Percentiles rank a stretch among this genome's conserved stretches.
Conservation (phyloP, 2,113 vertebrate species). For the Electrona antarctica region DNA sequence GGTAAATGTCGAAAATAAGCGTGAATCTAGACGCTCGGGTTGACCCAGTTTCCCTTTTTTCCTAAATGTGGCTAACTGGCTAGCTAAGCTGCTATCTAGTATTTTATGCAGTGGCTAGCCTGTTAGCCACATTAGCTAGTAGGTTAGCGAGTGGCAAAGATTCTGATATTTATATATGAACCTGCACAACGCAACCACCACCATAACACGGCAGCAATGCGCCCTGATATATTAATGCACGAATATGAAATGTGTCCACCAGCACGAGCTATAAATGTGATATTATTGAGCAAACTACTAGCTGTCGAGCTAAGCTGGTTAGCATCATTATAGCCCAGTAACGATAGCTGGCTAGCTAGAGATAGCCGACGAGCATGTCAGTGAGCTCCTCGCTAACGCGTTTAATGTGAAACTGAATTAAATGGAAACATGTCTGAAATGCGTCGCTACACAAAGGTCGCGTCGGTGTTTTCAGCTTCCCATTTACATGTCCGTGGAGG, state of each 20-base stretch:
- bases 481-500: too few relatives aligned
- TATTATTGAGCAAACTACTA: slow-evolving; percentile 18
- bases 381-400: slow-evolving; percentile 12
- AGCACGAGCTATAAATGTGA: slow-evolving; percentile 14
- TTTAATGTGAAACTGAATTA: background rate
- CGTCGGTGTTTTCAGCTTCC: too few relatives aligned
- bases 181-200: slow-evolving; percentile 47
- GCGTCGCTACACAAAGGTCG: too few relatives aligned
- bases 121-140: slow-evolving; percentile 66
- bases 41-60: slow-evolving; percentile 75
- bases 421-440: background rate
- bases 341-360: slow-evolving; percentile 28
- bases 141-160: slow-evolving; percentile 51
- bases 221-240: slow-evolving; percentile 51
- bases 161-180: slow-evolving; percentile 32
- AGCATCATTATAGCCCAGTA: slow-evolving; percentile 44
- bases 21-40: slow-evolving; percentile 59
- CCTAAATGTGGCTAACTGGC: slow-evolving; percentile 62
- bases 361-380: slow-evolving; percentile 60
- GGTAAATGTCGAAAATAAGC: slow-evolving; percentile 72
- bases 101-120: slow-evolving; percentile 63
- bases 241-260: slow-evolving; percentile 20
- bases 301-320: slow-evolving; percentile 57
- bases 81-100: slow-evolving; percentile 41
- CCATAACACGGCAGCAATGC: slow-evolving; percentile 26